Evolutionary conservation across 2,797 vertebrate genomes (phyloP).

Genomic region (Threskiornis aethiopicus): DNA sequence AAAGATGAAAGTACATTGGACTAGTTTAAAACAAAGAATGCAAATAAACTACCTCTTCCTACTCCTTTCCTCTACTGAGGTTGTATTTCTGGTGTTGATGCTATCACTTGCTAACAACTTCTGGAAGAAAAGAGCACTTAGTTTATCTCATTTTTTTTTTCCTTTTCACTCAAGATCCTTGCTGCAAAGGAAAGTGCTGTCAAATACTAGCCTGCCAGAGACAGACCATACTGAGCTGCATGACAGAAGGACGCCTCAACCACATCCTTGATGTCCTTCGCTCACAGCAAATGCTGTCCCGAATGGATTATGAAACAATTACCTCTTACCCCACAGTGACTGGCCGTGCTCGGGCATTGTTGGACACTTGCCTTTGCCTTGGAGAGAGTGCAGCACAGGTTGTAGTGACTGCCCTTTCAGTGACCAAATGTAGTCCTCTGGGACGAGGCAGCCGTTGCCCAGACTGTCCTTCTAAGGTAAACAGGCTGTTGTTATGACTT

Average conservation of each 20-base stretch:
- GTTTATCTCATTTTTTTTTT: background rate
- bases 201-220: conserved; percentile 50
- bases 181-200: background rate
- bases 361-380: conserved; percentile 75
- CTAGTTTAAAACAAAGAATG: background rate
- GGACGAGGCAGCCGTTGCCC: background rate
- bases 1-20: background rate
- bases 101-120: background rate
- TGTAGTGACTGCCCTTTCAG: conserved; percentile 35
- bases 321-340: conserved; percentile 63
- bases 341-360: conserved; percentile 63
- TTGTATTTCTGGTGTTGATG: background rate
- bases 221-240: conserved; percentile 60
- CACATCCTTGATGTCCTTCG: conserved; percentile 71
- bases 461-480: background rate
- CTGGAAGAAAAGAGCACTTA: background rate
- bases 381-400: conserved; percentile 71
- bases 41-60: background rate
- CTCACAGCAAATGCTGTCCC: conserved; percentile 50
- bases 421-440: background rate
- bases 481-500: background rate
- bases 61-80: background rate
- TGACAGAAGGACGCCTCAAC: conserved; percentile 79
- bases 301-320: conserved; percentile 72
- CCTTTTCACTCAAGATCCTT: background rate